These are phyloP conservation scores for Bombyx huttoni DNA, from an alignment of 2,888 invertebrate species.

Conservation along the genomic window DNA sequence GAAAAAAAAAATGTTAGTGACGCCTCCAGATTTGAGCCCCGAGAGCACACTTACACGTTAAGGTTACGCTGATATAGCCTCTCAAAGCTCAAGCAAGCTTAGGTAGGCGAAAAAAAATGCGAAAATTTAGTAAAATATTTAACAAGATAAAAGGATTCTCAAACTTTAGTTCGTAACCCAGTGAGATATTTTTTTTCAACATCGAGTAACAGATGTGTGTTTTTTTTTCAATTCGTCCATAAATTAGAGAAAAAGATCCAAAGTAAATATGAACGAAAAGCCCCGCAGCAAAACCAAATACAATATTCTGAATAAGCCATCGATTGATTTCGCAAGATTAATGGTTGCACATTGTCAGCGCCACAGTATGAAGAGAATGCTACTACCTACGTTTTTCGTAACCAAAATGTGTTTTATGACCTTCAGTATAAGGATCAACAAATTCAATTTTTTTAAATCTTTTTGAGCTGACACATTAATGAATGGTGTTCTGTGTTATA, in stretches of 20 bases:
- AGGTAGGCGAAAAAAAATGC: too few relatives aligned
- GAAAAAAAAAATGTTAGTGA: too few relatives aligned
- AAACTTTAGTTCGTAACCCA: too few relatives aligned
- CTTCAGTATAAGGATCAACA: constrained; percentile 37
- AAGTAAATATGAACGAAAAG: constrained; percentile 66
- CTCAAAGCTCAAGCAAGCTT: too few relatives aligned
- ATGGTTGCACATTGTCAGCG: constrained; percentile 70
- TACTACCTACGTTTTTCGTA: constrained; percentile 35
- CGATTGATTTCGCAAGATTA: constrained; percentile 73
- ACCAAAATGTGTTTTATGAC: constrained; percentile 48
- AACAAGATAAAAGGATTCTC: too few relatives aligned
- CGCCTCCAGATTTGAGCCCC: too few relatives aligned
- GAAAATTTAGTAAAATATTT: too few relatives aligned
- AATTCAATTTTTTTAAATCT: constrained; percentile 41
- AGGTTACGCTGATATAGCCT: too few relatives aligned
- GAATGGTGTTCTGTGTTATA: constrained; percentile 31
- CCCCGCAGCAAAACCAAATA: constrained; percentile 65
- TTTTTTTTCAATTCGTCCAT: constrained; percentile 45
- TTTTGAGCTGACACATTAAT: constrained; percentile 44
- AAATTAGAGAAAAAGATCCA: constrained; percentile 66
- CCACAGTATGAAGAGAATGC: constrained; percentile 55
- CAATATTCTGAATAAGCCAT: constrained; percentile 72
- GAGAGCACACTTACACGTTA: too few relatives aligned
- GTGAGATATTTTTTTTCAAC: constrained; percentile 6
- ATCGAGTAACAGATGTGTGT: constrained; percentile 51